Base-by-base conservation (phyloP, 2,888 invertebrate genomes). In the Amblyjoppa proteus region DNA sequence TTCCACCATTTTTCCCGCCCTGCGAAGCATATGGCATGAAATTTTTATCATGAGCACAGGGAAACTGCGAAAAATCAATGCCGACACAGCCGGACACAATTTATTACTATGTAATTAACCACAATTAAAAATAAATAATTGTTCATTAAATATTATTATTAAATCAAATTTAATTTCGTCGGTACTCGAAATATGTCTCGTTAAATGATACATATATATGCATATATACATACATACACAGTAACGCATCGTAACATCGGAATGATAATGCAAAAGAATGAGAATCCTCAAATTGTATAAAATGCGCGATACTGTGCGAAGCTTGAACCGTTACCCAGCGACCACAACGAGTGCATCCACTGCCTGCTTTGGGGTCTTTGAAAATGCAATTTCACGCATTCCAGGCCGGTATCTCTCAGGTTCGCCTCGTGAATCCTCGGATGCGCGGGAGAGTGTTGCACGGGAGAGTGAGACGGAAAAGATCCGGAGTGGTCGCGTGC, bases 381-480 rank as follows among this genome's bases (percentile, higher is more conserved):
- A 79, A 79, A 75, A 79, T 38, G 34, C 79, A 71, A 79, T 71
- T 71, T 79, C 79, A 71, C 71, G 79, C 79, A 79, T 41, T 79
- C 71, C 79, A 71, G 25, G 71, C 49, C 49, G 38, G 79, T 71
- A 79, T 64, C 79, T 71, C 71, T n/a, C 45, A 16, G 34, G 31
- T 34, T 64, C 31, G 64, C 34, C 49, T 71, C 20, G 71, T 45
- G 71, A 61, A 79, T 71, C 51, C 71, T 61, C 71, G 51, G 71
- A 49, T 20, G 61, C 20, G 41, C 45, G 16, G 49, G 34, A 13
- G 70, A 51, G 58, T 13, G 31, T 13, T 13, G n/a, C 31, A 31
- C 64, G 11, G 2, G 9, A 16, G 31, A 78, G 76, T 16, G 71
- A 79, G 70, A 79, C 31, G 38, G 64, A 38, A n/a, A 16, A 79